Percentiles rank a stretch among this genome's conserved stretches.
These are phyloP conservation scores for Apis cerana DNA, from an alignment of 1,140 invertebrate species.

Conservation along the genomic window DNA sequence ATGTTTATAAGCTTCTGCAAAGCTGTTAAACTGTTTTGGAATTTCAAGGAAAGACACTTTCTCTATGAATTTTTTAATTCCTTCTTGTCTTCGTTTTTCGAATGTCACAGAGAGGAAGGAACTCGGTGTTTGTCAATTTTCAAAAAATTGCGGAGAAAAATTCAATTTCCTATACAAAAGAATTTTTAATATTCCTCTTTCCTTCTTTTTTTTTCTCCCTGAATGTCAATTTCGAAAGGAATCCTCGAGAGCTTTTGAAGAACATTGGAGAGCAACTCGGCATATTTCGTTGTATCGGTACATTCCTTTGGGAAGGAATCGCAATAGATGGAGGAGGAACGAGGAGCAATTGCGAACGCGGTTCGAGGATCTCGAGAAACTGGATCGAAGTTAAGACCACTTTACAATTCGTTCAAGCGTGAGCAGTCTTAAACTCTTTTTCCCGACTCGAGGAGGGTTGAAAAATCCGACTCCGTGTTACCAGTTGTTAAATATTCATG, in stretches of 20 bases:
- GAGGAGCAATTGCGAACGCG: conserved; percentile 9
- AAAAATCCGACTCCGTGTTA: conserved; percentile 25
- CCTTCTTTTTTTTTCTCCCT: background rate
- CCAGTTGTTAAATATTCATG: conserved; percentile 48
- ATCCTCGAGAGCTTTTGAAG: background rate
- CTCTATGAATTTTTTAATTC: no score
- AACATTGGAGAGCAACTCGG: conserved; percentile 1
- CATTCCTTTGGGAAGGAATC: conserved; percentile 11
- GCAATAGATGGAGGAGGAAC: background rate
- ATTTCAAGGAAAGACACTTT: no score
- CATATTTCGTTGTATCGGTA: background rate
- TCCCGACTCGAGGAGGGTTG: background rate
- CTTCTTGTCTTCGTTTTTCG: background rate
- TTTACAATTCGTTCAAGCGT: conserved; percentile 31
- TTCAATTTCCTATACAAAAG: background rate
- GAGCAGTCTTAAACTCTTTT: conserved; percentile 32
- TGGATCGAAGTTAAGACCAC: conserved; percentile 45
- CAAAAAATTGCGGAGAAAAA: background rate
- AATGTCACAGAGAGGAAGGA: background rate
- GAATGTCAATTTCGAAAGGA: background rate
- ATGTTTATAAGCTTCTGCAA: no score
- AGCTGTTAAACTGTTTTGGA: no score
- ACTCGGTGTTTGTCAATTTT: no score
- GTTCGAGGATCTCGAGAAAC: conserved; percentile 22
- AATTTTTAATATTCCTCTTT: background rate